Percentiles rank a stretch among this genome's conserved stretches.
Evolutionary conservation across 2,888 invertebrate genomes (phyloP).

Genomic region (Drosophila formosana): DNA sequence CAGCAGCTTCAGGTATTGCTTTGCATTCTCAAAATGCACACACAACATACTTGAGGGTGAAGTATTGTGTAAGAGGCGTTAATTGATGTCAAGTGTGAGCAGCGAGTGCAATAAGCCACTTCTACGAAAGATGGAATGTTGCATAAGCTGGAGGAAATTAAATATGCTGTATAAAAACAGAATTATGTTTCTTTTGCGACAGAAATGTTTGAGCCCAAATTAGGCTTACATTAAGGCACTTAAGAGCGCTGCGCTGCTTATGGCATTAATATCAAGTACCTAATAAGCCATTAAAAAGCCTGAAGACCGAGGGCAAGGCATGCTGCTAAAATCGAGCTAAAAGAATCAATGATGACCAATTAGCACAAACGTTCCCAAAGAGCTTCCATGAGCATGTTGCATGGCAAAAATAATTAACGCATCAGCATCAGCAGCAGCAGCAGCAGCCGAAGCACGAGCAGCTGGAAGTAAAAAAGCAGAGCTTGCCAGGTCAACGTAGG

Average conservation of each 20-base stretch:
- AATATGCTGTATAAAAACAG: constrained; percentile 2
- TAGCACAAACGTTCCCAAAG: constrained; percentile 27
- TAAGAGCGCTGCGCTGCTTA: constrained; percentile 1
- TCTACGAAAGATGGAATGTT: background rate
- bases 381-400: constrained; percentile 27
- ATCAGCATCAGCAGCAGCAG: constrained; percentile 20
- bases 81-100: constrained; percentile 1
- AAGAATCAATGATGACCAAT: constrained; percentile 55
- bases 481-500: constrained; percentile 37
- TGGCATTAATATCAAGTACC: constrained; percentile 31
- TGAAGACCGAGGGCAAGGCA: constrained; percentile 3
- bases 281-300: constrained; percentile 40
- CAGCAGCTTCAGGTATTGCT: constrained; percentile 29
- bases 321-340: constrained; percentile 27
- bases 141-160: background rate
- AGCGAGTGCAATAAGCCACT: background rate
- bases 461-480: constrained; percentile 3
- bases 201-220: constrained; percentile 8
- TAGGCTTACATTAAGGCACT: constrained; percentile 6
- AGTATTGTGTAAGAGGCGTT: constrained; percentile 3
- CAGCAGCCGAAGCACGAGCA: background rate
- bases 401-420: constrained; percentile 58
- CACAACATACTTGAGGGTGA: constrained; percentile 10
- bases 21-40: constrained; percentile 15
- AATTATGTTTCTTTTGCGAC: background rate